These are phyloP conservation scores for Microplitis mediator DNA, from an alignment of 1,140 invertebrate genomes.

Conservation along the genomic window DNA sequence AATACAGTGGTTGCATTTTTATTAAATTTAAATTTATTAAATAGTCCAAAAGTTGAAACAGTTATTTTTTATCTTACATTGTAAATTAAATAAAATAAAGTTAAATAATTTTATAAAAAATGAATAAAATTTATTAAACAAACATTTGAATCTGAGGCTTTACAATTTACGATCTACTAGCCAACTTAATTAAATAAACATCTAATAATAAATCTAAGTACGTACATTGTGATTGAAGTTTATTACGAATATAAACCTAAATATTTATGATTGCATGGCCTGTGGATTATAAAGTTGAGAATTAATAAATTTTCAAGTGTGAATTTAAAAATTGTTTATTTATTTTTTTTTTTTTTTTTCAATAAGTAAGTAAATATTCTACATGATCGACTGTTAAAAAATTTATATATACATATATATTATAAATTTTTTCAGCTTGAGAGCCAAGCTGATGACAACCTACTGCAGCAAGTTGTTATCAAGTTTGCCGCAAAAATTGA, in stretches of 20 bases:
- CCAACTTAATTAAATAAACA: no score
- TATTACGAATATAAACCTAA: no score
- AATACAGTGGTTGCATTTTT: no score
- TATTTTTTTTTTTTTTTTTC: background rate
- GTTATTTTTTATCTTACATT: constrained; percentile 22
- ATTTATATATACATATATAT: no score
- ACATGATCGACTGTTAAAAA: background rate
- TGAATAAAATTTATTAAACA: constrained; percentile 19
- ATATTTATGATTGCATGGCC: background rate
- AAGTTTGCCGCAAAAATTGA: no score
- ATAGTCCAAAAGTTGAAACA: constrained; percentile 7
- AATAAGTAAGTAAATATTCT: background rate
- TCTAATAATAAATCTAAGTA: no score
- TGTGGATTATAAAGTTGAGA: background rate
- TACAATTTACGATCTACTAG: constrained; percentile 23
- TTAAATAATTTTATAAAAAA: constrained; percentile 7
- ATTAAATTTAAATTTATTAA: constrained; percentile 9
- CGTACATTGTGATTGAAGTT: no score
- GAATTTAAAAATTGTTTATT: no score
- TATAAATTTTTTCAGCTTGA: no score
- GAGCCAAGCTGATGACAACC: no score
- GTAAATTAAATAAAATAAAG: constrained; percentile 21
- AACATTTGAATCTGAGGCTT: constrained; percentile 2
- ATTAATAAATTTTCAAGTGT: constrained; percentile 4
- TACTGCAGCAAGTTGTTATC: no score